phyloP scores from a whole-genome alignment of 2,888 invertebrate genomes.

The Dynastes grantii region DNA sequence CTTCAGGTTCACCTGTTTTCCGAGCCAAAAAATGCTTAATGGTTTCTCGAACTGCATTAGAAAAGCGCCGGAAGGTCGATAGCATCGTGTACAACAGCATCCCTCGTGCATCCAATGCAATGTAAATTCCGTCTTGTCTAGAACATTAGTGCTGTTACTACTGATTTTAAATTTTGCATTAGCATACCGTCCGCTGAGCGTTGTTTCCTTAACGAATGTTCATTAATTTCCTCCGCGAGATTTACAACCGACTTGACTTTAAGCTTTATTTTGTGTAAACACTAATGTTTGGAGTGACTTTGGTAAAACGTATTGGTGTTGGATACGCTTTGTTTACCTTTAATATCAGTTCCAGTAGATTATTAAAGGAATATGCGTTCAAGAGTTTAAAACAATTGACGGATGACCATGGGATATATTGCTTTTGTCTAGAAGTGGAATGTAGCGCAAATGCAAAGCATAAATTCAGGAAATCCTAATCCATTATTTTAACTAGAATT shows the following conservation, averaged over 20 bases:
- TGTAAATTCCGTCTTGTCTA: conserved; percentile 30
- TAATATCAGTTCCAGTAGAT: too few species aligned
- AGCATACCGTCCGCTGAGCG: conserved; percentile 12
- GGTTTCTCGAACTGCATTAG: conserved; percentile 27
- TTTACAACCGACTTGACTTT: not conserved
- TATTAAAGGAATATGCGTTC: too few species aligned
- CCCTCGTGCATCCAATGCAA: conserved; percentile 7
- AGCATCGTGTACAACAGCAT: conserved; percentile 26
- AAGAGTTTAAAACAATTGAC: too few species aligned
- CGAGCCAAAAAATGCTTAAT: conserved; percentile 25
- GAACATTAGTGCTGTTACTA: conserved; percentile 23
- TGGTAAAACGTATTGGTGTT: too few species aligned
- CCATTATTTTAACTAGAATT: too few species aligned
- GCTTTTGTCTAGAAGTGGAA: too few species aligned
- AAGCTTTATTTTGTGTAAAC: conserved; percentile 5
- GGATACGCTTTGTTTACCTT: too few species aligned
- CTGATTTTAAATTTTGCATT: conserved; percentile 35
- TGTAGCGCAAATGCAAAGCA: too few species aligned
- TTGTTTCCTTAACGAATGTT: conserved; percentile 23
- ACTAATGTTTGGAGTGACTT: not conserved
- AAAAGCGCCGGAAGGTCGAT: conserved; percentile 5
- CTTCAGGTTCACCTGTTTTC: conserved; percentile 23
- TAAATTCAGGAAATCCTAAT: too few species aligned
- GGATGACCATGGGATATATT: too few species aligned
- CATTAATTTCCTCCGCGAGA: conserved; percentile 16